Conservation (phyloP, 2,113 vertebrate species). For the Megaceryle torquata region DNA sequence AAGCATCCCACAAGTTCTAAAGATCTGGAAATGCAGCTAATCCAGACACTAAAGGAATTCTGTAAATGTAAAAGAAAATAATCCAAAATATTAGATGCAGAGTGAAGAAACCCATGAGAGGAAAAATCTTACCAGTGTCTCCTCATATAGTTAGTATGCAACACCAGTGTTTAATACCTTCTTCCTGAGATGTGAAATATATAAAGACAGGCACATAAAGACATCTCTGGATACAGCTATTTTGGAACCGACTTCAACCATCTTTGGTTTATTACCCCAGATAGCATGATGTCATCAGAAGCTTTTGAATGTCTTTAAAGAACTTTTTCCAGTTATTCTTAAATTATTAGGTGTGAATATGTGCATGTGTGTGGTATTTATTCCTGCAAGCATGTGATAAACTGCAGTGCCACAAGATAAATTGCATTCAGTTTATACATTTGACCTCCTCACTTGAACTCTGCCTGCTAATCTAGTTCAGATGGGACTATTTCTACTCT, state of each 20-base stretch:
- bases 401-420: constrained; percentile 52
- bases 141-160: not conserved
- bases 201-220: not conserved
- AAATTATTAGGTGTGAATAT: constrained; percentile 56
- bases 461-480: constrained; percentile 57
- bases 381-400: constrained; percentile 23
- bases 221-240: not conserved
- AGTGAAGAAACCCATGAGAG: not conserved
- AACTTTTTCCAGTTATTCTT: constrained; percentile 1
- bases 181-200: not conserved
- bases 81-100: not conserved
- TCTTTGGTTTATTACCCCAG: constrained; percentile 16
- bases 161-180: not conserved
- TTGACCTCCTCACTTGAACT: constrained; percentile 62
- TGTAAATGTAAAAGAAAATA: not conserved
- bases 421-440: constrained; percentile 49
- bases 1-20: not conserved
- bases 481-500: constrained; percentile 43
- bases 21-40: not conserved
- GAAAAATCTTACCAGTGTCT: not conserved
- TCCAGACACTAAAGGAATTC: accelerated
- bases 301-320: constrained; percentile 26
- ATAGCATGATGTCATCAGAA: constrained; percentile 52
- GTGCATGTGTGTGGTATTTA: constrained; percentile 19
- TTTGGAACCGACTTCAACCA: not conserved